Evolutionary conservation across 2,113 vertebrate genomes (phyloP).

Genomic region (Coryphaenoides rupestris): DNA sequence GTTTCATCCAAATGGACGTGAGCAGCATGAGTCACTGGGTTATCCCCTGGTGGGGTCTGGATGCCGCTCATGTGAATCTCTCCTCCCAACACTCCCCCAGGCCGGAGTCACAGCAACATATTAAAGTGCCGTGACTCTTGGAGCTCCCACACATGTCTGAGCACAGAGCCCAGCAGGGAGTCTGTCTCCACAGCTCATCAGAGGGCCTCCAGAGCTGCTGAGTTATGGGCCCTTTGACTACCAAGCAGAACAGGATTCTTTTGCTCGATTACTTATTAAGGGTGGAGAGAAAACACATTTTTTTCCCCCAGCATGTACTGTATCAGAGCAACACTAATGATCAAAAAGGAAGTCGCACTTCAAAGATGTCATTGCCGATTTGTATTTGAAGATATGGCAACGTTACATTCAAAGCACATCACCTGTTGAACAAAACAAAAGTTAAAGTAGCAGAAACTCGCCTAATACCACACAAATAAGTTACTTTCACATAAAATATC

Average conservation of each 20-base stretch:
- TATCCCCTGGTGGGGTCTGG: conserved; percentile 26
- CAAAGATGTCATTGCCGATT: conserved; percentile 60
- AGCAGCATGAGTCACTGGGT: conserved; percentile 32
- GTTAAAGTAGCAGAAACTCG: conserved; percentile 38
- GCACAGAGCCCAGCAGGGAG: conserved; percentile 60
- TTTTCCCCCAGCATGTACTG: conserved; percentile 18
- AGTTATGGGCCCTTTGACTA: conserved; percentile 69
- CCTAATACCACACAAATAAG: conserved; percentile 68
- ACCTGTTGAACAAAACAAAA: conserved; percentile 63
- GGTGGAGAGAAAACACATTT: conserved; percentile 29
- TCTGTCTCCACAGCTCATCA: conserved; percentile 58
- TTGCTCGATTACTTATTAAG: conserved; percentile 67
- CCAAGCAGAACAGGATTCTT: conserved; percentile 54
- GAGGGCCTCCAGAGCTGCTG: conserved; percentile 59
- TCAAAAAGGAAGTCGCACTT: conserved; percentile 45
- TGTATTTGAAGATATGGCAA: conserved; percentile 72
- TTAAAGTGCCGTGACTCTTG: conserved; percentile 68
- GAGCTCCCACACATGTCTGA: conserved; percentile 59
- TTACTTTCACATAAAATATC: conserved; percentile 69
- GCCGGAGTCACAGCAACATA: conserved; percentile 64
- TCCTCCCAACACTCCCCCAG: conserved; percentile 3
- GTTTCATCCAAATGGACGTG: conserved; percentile 35
- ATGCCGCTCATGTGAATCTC: conserved; percentile 14
- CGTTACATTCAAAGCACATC: conserved; percentile 70
- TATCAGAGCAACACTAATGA: conserved; percentile 29